Conservation (phyloP, 2,797 vertebrate genomes). For the Hydrocynus forskahlii region DNA sequence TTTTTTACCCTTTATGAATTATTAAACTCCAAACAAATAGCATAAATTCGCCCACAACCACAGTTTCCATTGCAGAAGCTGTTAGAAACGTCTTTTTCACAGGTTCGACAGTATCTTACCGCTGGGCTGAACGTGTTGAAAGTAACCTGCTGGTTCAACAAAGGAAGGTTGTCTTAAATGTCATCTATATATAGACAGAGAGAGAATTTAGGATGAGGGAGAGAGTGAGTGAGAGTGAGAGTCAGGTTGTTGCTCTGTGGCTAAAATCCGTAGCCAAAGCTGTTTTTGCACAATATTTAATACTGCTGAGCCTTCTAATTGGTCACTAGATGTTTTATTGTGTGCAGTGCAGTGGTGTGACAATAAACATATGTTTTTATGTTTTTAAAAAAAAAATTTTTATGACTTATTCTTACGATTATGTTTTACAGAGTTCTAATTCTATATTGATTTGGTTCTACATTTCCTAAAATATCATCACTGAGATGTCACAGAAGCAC, state of each 20-base stretch:
- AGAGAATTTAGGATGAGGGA: not conserved
- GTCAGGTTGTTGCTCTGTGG: not conserved
- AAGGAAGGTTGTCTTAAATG: constrained; percentile 16
- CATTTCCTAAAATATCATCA: too few relatives aligned
- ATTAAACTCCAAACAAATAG: not conserved
- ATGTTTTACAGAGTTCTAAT: too few relatives aligned
- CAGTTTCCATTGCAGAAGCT: not conserved
- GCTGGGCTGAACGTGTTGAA: constrained; percentile 11
- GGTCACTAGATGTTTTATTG: not conserved
- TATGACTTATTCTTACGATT: too few relatives aligned
- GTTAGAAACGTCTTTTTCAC: constrained; percentile 11
- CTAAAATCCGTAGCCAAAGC: not conserved
- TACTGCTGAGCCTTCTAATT: too few relatives aligned
- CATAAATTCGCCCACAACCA: constrained; percentile 8
- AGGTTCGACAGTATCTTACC: too few relatives aligned
- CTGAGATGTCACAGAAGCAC: too few relatives aligned
- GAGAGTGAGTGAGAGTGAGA: not conserved
- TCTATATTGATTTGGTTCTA: too few relatives aligned
- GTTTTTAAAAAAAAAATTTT: too few relatives aligned
- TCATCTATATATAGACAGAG: not conserved
- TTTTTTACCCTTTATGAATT: too few relatives aligned
- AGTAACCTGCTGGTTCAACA: not conserved
- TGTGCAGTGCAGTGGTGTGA: not conserved
- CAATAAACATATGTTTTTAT: too few relatives aligned
- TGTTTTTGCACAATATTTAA: not conserved